These are phyloP conservation scores for Pogoniulus pusillus DNA, from an alignment of 2,797 vertebrate genomes.

Conservation along the genomic window DNA sequence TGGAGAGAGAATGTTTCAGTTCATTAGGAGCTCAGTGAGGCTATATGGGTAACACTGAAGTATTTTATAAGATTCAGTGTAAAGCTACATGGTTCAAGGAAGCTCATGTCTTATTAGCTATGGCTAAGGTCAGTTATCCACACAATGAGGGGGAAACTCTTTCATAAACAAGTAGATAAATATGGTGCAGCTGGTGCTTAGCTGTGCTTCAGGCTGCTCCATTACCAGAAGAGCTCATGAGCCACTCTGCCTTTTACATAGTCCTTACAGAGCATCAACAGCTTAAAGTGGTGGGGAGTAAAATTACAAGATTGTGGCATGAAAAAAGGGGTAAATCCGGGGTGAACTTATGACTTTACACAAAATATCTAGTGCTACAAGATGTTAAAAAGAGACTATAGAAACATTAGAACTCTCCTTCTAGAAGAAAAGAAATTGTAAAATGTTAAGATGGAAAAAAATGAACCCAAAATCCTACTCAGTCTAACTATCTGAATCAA, in stretches of 20 bases:
- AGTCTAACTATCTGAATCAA: not conserved
- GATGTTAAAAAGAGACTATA: not conserved
- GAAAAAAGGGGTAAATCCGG: not conserved
- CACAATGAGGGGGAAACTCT: conserved; percentile 58
- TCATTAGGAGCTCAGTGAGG: conserved; percentile 44
- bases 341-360: accelerated
- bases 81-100: conserved; percentile 34
- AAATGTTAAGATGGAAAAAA: not conserved
- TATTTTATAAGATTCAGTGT: conserved; percentile 50
- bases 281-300: not conserved
- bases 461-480: not conserved
- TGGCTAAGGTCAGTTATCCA: conserved; percentile 61
- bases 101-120: conserved; percentile 42
- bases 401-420: not conserved
- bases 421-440: not conserved
- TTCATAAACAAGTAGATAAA: conserved; percentile 55
- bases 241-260: not conserved
- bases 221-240: not conserved
- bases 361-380: not conserved
- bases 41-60: not conserved
- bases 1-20: conserved; percentile 29
- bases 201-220: not conserved
- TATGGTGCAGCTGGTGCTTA: conserved; percentile 50
- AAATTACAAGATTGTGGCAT: not conserved
- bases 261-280: not conserved